Evolutionary conservation across 2,113 vertebrate species (phyloP).

Genomic region (Upupa epops): DNA sequence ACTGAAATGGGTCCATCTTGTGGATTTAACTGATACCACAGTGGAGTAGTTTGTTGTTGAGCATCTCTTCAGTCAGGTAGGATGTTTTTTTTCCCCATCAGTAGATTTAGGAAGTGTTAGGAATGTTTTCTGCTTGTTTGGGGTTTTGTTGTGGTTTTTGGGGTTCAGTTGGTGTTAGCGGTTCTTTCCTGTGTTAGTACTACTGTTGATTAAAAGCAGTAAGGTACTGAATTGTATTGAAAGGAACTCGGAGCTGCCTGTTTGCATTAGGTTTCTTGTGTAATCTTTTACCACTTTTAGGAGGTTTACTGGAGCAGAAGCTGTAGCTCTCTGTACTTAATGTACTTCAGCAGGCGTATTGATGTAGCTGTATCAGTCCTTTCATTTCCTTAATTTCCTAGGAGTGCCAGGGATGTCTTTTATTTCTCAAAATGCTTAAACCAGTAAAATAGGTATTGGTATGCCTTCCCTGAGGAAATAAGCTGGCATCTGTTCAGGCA

Average conservation of each 20-base stretch:
- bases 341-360: not conserved
- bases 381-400: not conserved
- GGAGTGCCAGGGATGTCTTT: not conserved
- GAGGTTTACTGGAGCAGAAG: not conserved
- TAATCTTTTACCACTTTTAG: not conserved
- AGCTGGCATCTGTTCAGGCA: not conserved
- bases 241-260: not conserved
- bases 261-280: not conserved
- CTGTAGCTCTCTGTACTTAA: not conserved
- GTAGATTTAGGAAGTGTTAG: not conserved
- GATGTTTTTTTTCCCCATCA: fast-evolving
- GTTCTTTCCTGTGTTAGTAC: not conserved
- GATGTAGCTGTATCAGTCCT: not conserved
- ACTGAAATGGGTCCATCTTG: not conserved
- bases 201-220: not conserved
- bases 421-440: not conserved
- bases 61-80: fast-evolving
- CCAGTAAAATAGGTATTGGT: not conserved
- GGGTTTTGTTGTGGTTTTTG: fast-evolving
- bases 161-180: not conserved
- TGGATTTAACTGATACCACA: not conserved
- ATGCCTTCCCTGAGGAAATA: not conserved
- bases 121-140: not conserved
- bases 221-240: not conserved
- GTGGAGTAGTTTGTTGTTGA: not conserved